phyloP scores from a whole-genome alignment of 2,797 vertebrate genomes.

The Hydrolagus colliei region DNA sequence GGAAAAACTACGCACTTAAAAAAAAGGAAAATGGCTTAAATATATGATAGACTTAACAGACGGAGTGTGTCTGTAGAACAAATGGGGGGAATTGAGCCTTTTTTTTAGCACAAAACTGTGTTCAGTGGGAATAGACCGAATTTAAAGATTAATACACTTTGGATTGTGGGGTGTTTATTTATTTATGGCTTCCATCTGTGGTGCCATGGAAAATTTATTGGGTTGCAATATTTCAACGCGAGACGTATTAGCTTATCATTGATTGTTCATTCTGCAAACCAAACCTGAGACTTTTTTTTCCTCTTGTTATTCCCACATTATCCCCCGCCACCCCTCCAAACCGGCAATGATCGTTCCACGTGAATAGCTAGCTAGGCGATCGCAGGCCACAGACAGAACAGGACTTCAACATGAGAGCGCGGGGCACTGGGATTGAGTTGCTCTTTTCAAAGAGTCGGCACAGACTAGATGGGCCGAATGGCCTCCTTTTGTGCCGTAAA shows the following conservation, averaged over 20 bases:
- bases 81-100: not conserved
- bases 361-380: not conserved
- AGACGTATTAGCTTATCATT: too few relatives aligned
- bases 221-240: not conserved
- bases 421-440: too few relatives aligned
- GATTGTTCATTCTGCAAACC: not conserved
- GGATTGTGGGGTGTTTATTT: not conserved
- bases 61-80: constrained; percentile 8
- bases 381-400: not conserved
- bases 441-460: too few relatives aligned
- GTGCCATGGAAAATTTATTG: not conserved
- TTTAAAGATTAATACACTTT: not conserved
- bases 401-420: too few relatives aligned
- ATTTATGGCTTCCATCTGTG: not conserved
- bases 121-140: not conserved
- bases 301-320: not conserved
- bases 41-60: not conserved
- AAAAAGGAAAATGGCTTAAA: not conserved
- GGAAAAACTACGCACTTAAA: not conserved
- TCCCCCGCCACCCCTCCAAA: too few relatives aligned
- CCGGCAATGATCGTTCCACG: not conserved
- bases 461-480: too few relatives aligned
- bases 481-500: too few relatives aligned
- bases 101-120: not conserved
- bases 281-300: not conserved